Percentiles rank a stretch among this genome's conserved stretches.
These are phyloP conservation scores for Columba guinea DNA, from an alignment of 2,797 vertebrate species.

Conservation along the genomic window DNA sequence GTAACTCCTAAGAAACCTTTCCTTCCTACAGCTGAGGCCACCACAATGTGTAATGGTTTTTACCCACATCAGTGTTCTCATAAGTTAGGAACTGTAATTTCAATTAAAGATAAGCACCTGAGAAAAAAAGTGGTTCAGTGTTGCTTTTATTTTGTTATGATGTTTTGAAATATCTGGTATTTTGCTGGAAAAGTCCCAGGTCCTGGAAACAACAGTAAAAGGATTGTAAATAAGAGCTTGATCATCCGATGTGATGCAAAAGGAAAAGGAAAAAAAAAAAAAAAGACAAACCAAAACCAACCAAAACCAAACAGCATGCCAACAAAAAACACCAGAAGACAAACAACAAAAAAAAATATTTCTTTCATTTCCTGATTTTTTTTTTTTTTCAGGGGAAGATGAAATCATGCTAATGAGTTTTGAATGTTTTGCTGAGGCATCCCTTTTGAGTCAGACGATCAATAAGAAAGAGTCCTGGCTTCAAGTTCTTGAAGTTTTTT, in stretches of 20 bases:
- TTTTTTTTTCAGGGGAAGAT: neutral
- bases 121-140: neutral
- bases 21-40: neutral
- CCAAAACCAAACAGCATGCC: no score
- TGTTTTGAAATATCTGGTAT: neutral
- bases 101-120: neutral
- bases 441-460: neutral
- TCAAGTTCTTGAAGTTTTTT: neutral
- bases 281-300: no score
- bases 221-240: neutral
- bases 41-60: neutral
- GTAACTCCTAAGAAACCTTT: neutral
- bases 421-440: neutral
- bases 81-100: neutral
- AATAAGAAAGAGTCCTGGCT: fast-evolving
- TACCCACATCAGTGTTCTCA: neutral
- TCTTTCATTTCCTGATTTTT: neutral
- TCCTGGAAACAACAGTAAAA: neutral
- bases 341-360: neutral
- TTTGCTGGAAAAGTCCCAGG: neutral
- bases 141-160: neutral
- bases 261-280: neutral
- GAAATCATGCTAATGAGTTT: neutral
- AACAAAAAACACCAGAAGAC: neutral
- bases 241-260: neutral